Evolutionary conservation across 2,113 vertebrate genomes (phyloP).

Genomic region (Cepphus grylle): DNA sequence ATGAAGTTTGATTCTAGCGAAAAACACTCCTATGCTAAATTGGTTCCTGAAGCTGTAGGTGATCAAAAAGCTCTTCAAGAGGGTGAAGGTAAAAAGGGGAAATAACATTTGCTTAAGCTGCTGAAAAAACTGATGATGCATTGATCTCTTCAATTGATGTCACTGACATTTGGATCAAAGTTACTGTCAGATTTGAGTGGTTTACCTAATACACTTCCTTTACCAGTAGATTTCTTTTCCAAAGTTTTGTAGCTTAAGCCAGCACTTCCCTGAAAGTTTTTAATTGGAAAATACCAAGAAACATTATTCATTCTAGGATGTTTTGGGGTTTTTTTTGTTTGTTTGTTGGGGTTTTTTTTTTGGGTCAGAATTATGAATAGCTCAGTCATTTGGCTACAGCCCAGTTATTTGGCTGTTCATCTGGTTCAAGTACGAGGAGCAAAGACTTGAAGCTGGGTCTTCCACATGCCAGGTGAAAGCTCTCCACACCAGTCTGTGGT

Average conservation of each 20-base stretch:
- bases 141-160: background rate
- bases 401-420: background rate
- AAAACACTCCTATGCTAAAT: conserved; percentile 91
- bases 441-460: background rate
- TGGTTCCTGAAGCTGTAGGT: conserved; percentile 95
- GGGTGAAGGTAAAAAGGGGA: conserved; percentile 85
- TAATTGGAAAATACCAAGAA: background rate
- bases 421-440: background rate
- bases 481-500: background rate
- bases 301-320: background rate
- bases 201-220: background rate
- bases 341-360: background rate
- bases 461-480: background rate
- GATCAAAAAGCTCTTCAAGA: conserved; percentile 95
- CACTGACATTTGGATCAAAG: background rate
- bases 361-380: background rate
- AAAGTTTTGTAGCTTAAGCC: background rate
- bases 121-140: background rate
- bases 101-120: background rate
- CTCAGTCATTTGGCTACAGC: background rate
- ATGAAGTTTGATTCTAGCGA: conserved; percentile 83
- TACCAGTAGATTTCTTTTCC: background rate
- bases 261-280: background rate
- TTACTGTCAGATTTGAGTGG: background rate
- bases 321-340: background rate